Conservation (phyloP, 2,113 vertebrate species). For the Piliocolobus tephrosceles region DNA sequence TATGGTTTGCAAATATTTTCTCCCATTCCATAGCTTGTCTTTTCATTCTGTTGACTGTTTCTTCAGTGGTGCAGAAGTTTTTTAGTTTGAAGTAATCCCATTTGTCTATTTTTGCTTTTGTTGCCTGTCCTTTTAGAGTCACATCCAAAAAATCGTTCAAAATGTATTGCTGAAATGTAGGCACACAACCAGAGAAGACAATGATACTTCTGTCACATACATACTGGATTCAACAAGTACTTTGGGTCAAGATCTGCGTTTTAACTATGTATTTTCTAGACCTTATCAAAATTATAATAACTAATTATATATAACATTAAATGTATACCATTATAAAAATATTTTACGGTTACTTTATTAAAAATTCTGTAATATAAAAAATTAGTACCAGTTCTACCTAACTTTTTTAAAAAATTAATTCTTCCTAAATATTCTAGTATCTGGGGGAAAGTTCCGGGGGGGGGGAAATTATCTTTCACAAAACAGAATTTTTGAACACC, state of each 20-base stretch:
- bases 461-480: not conserved
- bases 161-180: constrained; percentile 11
- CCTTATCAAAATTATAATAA: not conserved
- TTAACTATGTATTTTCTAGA: not conserved
- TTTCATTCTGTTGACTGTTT: not conserved
- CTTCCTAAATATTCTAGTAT: constrained; percentile 38
- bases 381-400: not conserved
- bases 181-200: not conserved
- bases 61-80: not conserved
- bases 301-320: not conserved
- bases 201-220: not conserved
- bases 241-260: not conserved
- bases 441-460: not conserved
- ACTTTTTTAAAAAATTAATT: not conserved
- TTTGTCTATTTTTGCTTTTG: not conserved
- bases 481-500: constrained; percentile 10
- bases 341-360: not conserved
- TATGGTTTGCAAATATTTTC: not conserved
- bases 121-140: not conserved
- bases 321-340: not conserved
- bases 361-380: not conserved
- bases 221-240: not conserved
- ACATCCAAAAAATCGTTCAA: not conserved
- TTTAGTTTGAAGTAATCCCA: not conserved
- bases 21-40: not conserved